Conservation (phyloP, 2,113 vertebrate genomes). For the Garra rufa region DNA sequence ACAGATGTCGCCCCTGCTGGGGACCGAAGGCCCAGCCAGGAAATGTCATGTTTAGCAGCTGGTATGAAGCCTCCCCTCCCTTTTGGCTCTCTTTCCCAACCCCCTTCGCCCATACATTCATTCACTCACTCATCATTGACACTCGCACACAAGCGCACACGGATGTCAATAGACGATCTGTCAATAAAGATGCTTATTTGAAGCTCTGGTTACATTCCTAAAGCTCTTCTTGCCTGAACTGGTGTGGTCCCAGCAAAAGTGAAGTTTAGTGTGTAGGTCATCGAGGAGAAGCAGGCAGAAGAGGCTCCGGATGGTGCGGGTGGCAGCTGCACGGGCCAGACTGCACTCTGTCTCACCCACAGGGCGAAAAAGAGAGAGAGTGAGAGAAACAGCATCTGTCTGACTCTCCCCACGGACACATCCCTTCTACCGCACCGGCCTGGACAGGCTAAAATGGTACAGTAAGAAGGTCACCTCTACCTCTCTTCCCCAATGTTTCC, state of each 20-base stretch:
- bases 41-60: constrained; percentile 82
- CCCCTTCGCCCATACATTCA: neutral
- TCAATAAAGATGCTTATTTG: constrained; percentile 12
- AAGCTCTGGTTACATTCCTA: neutral
- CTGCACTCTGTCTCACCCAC: constrained; percentile 81
- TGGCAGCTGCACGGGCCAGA: constrained; percentile 79
- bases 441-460: constrained; percentile 76
- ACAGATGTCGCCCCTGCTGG: constrained; percentile 80
- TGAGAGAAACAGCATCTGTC: constrained; percentile 79
- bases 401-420: constrained; percentile 78
- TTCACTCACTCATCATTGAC: constrained; percentile 14
- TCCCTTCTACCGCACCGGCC: constrained; percentile 76
- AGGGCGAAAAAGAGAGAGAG: constrained; percentile 75
- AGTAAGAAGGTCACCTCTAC: constrained; percentile 72
- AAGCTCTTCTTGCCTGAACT: neutral
- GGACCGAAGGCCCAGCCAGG: constrained; percentile 78
- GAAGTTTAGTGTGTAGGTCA: constrained; percentile 61
- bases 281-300: constrained; percentile 53
- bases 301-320: constrained; percentile 75
- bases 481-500: constrained; percentile 8
- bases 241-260: constrained; percentile 14
- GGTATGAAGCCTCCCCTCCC: constrained; percentile 65
- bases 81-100: constrained; percentile 63
- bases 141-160: constrained; percentile 18
- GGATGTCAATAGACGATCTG: constrained; percentile 13